Percentiles rank a stretch among this genome's conserved stretches.
Conservation (phyloP, 92 coral and sea anemone genomes). For the Bergia puertoricense region DNA sequence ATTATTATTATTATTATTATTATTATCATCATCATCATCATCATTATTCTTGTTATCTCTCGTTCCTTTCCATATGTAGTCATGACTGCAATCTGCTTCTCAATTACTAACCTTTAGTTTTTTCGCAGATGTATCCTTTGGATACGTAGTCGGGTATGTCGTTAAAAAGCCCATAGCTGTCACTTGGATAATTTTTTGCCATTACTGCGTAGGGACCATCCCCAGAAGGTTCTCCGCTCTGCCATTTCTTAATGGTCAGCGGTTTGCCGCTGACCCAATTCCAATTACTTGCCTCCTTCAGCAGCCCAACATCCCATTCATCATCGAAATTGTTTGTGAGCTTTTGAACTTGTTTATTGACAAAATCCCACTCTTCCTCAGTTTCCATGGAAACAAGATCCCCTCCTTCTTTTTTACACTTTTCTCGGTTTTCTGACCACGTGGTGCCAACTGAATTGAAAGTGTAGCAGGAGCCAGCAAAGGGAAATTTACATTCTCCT, state of each 20-base stretch:
- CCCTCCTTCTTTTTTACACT: constrained; percentile 43
- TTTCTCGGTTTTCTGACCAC: constrained; percentile 46
- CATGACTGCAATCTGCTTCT: neutral
- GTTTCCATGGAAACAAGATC: constrained; percentile 65
- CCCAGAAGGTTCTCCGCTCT: constrained; percentile 53
- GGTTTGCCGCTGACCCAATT: constrained; percentile 57
- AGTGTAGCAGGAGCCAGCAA: constrained; percentile 36
- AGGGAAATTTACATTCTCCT: constrained; percentile 19
- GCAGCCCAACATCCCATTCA: constrained; percentile 45
- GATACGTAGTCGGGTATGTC: constrained; percentile 44
- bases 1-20: too few relatives aligned
- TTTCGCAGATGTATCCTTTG: constrained; percentile 59
- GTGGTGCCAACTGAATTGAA: constrained; percentile 22
- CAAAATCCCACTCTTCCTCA: constrained; percentile 46
- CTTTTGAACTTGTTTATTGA: constrained; percentile 42
- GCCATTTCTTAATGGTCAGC: constrained; percentile 61
- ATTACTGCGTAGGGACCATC: constrained; percentile 54
- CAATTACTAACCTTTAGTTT: constrained; percentile 10
- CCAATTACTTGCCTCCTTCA: constrained; percentile 31
- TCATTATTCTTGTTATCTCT: too few relatives aligned
- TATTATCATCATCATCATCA: neutral
- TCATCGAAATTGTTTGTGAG: neutral
- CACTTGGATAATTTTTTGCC: constrained; percentile 53
- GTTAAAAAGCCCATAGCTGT: constrained; percentile 51
- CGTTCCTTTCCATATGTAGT: neutral